Conservation (phyloP, 2,888 invertebrate species). For the Lissonota sp. region DNA sequence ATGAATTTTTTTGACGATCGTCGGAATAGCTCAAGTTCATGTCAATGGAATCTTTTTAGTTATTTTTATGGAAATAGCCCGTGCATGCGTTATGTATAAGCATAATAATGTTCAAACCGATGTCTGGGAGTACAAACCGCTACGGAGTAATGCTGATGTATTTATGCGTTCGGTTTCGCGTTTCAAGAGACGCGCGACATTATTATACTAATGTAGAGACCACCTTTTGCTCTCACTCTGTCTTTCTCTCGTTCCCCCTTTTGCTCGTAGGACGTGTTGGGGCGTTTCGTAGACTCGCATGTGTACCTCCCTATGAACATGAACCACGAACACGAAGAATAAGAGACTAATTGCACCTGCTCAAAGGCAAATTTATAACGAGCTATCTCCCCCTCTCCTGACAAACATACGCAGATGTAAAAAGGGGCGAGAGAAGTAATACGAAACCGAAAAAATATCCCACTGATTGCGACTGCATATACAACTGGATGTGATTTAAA, state of each 20-base stretch:
- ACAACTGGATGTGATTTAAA: too few relatives aligned
- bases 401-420: slow-evolving; percentile 2
- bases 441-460: background rate
- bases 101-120: slow-evolving; percentile 43
- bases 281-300: slow-evolving; percentile 28
- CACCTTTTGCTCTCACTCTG: slow-evolving; percentile 9
- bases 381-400: background rate
- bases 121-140: slow-evolving; percentile 58
- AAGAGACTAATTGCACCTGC: slow-evolving; percentile 64
- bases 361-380: slow-evolving; percentile 28
- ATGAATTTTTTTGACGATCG: too few relatives aligned
- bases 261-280: slow-evolving; percentile 51
- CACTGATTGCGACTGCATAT: too few relatives aligned
- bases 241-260: background rate
- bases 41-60: too few relatives aligned
- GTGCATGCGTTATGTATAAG: background rate
- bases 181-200: slow-evolving; percentile 61
- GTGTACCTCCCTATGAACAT: background rate
- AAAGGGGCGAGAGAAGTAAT: background rate
- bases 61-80: too few relatives aligned
- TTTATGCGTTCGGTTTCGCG: slow-evolving; percentile 64
- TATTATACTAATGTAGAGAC: slow-evolving; percentile 57
- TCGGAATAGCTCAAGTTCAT: too few relatives aligned
- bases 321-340: slow-evolving; percentile 44
- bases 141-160: slow-evolving; percentile 64